These are phyloP conservation scores for Drosophila santomea DNA, from an alignment of 1,140 invertebrate genomes.

Conservation along the genomic window DNA sequence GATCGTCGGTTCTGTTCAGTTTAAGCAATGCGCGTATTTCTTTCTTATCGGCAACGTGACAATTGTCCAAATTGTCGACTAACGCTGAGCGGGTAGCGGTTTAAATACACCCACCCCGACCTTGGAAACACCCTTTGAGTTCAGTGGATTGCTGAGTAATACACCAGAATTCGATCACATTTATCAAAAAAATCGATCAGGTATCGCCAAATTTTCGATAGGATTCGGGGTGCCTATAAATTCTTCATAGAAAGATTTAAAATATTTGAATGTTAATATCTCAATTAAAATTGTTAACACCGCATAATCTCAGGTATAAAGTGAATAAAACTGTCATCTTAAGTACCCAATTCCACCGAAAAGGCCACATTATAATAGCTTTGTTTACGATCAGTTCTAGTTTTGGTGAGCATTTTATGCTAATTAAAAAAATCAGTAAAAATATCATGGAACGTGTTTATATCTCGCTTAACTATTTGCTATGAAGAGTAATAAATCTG, in stretches of 20 bases:
- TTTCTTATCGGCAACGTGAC: constrained; percentile 55
- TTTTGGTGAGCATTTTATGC: background rate
- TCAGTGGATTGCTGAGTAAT: background rate
- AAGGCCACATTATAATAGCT: background rate
- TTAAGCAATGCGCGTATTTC: constrained; percentile 3
- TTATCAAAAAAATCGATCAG: background rate
- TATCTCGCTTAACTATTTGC: too few relatives aligned
- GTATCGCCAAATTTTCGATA: too few relatives aligned
- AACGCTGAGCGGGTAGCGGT: constrained; percentile 19
- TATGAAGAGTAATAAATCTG: too few relatives aligned
- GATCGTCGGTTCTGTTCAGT: background rate
- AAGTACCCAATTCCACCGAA: background rate
- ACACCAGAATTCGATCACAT: background rate
- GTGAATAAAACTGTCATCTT: background rate
- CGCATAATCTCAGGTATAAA: background rate
- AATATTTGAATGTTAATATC: too few relatives aligned
- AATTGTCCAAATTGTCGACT: constrained; percentile 18
- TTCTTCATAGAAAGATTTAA: too few relatives aligned
- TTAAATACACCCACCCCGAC: background rate
- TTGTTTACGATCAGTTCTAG: too few relatives aligned
- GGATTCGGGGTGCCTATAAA: too few relatives aligned
- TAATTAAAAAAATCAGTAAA: too few relatives aligned
- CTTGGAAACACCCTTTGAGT: background rate
- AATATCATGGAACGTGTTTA: too few relatives aligned
- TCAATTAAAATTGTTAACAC: too few relatives aligned